A percentile compares a stretch with the other conserved stretches of the same genome.
Conservation (phyloP, 2,888 invertebrate genomes). For the Lepidochitona cinerea region DNA sequence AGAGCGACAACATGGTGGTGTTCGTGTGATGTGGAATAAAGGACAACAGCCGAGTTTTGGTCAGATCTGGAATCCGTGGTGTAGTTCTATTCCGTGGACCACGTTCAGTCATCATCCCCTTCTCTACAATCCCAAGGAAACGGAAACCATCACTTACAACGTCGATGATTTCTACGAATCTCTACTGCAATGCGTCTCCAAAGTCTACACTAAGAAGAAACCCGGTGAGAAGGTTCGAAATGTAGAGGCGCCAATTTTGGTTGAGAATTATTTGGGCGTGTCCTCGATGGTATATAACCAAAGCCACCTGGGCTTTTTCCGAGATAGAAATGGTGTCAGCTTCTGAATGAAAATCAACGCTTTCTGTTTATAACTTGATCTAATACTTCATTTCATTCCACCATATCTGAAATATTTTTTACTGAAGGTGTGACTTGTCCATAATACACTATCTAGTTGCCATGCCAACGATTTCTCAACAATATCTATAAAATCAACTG, state of each 20-base stretch:
- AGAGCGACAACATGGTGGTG: slow-evolving; percentile 79
- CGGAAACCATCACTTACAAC: slow-evolving; percentile 68
- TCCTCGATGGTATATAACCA: slow-evolving; percentile 85
- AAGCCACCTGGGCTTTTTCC: slow-evolving; percentile 87
- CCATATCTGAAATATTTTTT: too few relatives aligned
- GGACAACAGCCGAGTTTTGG: slow-evolving; percentile 77
- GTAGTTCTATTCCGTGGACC: slow-evolving; percentile 82
- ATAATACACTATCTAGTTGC: too few relatives aligned
- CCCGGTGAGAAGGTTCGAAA: slow-evolving; percentile 56
- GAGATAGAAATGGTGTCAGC: slow-evolving; percentile 88
- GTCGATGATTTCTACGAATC: slow-evolving; percentile 71
- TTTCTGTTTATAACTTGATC: too few relatives aligned
- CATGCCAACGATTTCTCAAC: too few relatives aligned
- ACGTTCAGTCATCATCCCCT: slow-evolving; percentile 86
- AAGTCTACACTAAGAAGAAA: slow-evolving; percentile 47
- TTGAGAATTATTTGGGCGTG: slow-evolving; percentile 86
- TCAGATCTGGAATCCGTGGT: slow-evolving; percentile 87
- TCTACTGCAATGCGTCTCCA: slow-evolving; percentile 52
- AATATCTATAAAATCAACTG: too few relatives aligned
- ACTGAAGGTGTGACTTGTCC: too few relatives aligned
- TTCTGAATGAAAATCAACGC: too few relatives aligned
- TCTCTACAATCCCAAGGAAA: slow-evolving; percentile 66
- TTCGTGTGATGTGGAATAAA: slow-evolving; percentile 85
- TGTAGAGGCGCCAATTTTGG: slow-evolving; percentile 75
- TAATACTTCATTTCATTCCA: too few relatives aligned